Conservation (phyloP, 2,888 invertebrate species). For the Apamea epomidion region DNA sequence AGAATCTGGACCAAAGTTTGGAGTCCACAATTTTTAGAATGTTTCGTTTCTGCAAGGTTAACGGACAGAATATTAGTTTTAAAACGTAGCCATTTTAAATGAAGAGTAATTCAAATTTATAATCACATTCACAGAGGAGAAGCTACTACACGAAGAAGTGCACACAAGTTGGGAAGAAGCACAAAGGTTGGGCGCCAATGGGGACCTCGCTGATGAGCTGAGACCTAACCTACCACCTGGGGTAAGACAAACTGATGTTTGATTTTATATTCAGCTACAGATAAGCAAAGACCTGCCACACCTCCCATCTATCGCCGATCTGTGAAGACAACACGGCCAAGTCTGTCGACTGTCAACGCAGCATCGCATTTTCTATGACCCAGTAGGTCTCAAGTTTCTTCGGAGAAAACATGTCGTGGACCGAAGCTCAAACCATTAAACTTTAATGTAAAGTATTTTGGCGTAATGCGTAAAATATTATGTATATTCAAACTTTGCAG, state of each 20-base stretch:
- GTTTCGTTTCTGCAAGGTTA: no score
- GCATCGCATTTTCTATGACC: background rate
- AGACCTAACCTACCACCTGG: slow-evolving; percentile 83
- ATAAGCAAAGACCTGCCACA: background rate
- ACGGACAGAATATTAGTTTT: no score
- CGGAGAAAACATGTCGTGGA: background rate
- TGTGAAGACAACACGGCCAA: no score
- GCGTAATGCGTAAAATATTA: background rate
- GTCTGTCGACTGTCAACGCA: background rate
- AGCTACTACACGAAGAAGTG: slow-evolving; percentile 94
- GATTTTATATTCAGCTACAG: background rate
- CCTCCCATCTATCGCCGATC: background rate
- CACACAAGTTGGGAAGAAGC: slow-evolving; percentile 93
- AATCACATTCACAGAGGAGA: slow-evolving; percentile 91
- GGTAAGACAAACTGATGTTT: slow-evolving; percentile 68
- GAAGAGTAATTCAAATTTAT: no score
- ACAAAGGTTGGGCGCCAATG: slow-evolving; percentile 86
- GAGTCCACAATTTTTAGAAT: no score
- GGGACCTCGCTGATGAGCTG: slow-evolving; percentile 84
- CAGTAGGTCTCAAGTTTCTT: background rate
- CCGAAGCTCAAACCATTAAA: background rate
- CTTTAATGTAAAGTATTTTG: background rate
- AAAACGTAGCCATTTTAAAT: no score
- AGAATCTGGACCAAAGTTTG: no score
- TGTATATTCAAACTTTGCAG: slow-evolving; percentile 67